Evolutionary conservation across 2,888 invertebrate genomes (phyloP).

Genomic region (Aphidius colemani): DNA sequence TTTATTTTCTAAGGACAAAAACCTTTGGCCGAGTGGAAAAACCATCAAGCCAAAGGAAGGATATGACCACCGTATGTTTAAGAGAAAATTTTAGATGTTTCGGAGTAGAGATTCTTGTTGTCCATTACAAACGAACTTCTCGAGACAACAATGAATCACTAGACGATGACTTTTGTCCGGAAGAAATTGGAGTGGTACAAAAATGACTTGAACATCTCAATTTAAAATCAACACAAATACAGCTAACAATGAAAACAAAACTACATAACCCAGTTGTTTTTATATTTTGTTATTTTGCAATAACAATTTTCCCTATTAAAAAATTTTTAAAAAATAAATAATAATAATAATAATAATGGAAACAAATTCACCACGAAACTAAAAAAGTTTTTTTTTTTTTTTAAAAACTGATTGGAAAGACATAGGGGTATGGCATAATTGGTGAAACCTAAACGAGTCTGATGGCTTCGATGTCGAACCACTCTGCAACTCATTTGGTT

Average conservation of each 20-base stretch:
- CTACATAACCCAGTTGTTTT: background rate
- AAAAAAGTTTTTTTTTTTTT: no score
- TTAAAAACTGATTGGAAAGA: no score
- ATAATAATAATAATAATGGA: no score
- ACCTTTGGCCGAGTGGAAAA: conserved; percentile 31
- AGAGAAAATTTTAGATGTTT: conserved; percentile 41
- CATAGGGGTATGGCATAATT: no score
- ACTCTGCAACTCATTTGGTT: no score
- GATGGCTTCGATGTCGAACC: no score
- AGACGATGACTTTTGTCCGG: background rate
- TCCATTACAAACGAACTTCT: conserved; percentile 8
- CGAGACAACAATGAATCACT: conserved; percentile 13
- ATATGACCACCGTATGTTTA: conserved; percentile 2
- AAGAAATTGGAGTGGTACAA: background rate
- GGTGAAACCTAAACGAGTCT: no score
- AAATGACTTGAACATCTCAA: no score
- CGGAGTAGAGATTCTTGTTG: conserved; percentile 19
- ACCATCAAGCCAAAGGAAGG: conserved; percentile 21
- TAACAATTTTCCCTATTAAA: conserved; percentile 5
- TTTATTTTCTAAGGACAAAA: no score
- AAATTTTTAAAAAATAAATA: no score
- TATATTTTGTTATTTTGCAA: background rate
- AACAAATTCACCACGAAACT: no score
- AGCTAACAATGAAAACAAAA: background rate
- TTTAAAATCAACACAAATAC: background rate